These are phyloP conservation scores for Liasis olivaceus DNA, from an alignment of 2,797 vertebrate genomes.

Conservation along the genomic window DNA sequence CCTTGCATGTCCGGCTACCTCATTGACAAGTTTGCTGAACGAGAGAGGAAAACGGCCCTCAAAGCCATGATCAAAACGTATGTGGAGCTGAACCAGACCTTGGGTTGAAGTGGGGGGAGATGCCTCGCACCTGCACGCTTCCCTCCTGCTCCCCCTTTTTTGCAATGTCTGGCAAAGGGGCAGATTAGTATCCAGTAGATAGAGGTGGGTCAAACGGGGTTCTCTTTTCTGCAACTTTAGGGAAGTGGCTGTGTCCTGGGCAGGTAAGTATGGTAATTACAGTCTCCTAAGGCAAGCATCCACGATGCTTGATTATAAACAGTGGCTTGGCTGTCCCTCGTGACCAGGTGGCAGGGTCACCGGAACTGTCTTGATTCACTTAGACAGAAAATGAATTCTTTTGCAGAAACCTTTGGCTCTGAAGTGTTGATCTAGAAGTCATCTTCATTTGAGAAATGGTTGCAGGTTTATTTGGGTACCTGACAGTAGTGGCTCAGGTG, in stretches of 20 bases:
- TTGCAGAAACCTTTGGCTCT: background rate
- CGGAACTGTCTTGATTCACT: background rate
- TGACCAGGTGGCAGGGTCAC: no score
- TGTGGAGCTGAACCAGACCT: conserved; percentile 62
- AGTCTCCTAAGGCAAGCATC: background rate
- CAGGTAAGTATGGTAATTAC: conserved; percentile 17
- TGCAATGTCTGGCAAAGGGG: background rate
- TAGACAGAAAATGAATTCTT: background rate
- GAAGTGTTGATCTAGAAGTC: background rate
- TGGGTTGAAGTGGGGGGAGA: background rate
- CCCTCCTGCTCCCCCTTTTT: background rate
- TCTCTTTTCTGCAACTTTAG: background rate
- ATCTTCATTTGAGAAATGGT: background rate
- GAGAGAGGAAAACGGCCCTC: conserved; percentile 88
- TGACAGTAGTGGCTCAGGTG: background rate
- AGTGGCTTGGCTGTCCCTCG: background rate
- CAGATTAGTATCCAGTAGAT: background rate
- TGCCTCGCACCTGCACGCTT: background rate
- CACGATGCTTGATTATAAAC: background rate
- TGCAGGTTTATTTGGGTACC: background rate
- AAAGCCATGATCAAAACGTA: conserved; percentile 94
- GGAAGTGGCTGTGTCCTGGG: background rate
- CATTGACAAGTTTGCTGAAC: conserved; percentile 93
- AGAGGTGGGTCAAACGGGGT: background rate
- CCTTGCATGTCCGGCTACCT: conserved; percentile 93